Percentiles rank a stretch among this genome's conserved stretches.
phyloP scores from a whole-genome alignment of 2,113 vertebrate genomes.

The Acanthisitta chloris region DNA sequence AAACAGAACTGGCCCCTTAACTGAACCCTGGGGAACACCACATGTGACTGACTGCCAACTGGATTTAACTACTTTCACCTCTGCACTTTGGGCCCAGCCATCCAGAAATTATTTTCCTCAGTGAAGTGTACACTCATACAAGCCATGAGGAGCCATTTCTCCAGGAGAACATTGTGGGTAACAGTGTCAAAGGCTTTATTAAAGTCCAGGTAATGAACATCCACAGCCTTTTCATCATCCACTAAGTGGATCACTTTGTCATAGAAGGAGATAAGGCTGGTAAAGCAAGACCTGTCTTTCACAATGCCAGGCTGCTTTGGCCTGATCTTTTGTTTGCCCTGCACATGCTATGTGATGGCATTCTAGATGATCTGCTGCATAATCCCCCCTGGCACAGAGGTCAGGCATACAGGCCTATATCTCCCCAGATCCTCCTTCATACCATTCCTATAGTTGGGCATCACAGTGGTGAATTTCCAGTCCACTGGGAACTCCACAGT shows the following conservation, averaged over 20 bases:
- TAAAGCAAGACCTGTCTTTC: background rate
- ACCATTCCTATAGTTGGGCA: background rate
- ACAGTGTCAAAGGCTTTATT: background rate
- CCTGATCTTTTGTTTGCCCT: background rate
- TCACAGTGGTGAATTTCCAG: too few relatives aligned
- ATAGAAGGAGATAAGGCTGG: background rate
- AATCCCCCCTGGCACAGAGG: background rate
- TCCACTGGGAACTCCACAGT: background rate
- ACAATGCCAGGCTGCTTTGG: background rate
- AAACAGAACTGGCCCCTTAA: background rate
- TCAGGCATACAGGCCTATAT: background rate
- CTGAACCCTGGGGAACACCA: accelerated
- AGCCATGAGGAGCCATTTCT: background rate
- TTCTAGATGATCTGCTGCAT: background rate
- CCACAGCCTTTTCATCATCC: background rate
- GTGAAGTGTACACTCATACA: background rate
- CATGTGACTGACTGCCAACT: background rate
- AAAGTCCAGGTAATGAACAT: background rate
- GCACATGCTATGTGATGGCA: too few relatives aligned
- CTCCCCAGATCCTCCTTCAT: background rate
- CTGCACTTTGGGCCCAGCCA: accelerated
- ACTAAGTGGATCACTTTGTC: background rate
- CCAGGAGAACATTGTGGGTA: background rate
- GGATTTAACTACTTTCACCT: background rate
- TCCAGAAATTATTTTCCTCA: too few relatives aligned